Conservation (phyloP, 2,113 vertebrate genomes). For the Naja naja region DNA sequence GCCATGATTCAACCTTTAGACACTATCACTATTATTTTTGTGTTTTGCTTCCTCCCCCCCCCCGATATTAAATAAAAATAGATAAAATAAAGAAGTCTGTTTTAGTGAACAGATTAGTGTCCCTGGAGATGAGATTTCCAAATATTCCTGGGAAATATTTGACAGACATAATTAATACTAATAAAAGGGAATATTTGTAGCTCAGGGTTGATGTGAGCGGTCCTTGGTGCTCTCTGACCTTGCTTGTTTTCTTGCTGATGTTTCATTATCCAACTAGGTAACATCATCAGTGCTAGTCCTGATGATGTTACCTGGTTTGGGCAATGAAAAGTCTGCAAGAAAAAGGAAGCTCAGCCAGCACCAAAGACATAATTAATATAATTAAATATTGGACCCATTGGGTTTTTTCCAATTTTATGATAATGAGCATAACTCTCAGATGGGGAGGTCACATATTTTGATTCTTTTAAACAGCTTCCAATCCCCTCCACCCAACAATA, state of each 20-base stretch:
- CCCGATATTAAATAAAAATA: background rate
- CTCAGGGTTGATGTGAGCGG: too few species aligned
- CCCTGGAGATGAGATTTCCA: background rate
- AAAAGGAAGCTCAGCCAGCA: too few species aligned
- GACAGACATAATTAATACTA: background rate
- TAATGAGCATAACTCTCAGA: background rate
- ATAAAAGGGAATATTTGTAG: too few species aligned
- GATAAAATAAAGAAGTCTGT: background rate
- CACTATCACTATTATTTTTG: background rate
- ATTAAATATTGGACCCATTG: background rate
- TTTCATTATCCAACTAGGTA: too few species aligned
- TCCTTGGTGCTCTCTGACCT: too few species aligned
- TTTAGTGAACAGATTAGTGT: background rate
- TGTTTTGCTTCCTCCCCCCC: background rate
- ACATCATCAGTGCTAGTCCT: too few species aligned
- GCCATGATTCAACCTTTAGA: background rate
- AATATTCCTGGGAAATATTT: background rate
- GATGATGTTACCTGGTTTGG: too few species aligned
- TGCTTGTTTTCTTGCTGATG: too few species aligned
- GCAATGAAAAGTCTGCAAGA: too few species aligned
- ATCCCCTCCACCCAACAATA: background rate
- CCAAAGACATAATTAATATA: background rate
- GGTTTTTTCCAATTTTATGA: background rate
- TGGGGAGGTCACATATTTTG: background rate
- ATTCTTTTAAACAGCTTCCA: background rate